Conservation (phyloP, 2,888 invertebrate species). For the Dermolepida albohirtum region DNA sequence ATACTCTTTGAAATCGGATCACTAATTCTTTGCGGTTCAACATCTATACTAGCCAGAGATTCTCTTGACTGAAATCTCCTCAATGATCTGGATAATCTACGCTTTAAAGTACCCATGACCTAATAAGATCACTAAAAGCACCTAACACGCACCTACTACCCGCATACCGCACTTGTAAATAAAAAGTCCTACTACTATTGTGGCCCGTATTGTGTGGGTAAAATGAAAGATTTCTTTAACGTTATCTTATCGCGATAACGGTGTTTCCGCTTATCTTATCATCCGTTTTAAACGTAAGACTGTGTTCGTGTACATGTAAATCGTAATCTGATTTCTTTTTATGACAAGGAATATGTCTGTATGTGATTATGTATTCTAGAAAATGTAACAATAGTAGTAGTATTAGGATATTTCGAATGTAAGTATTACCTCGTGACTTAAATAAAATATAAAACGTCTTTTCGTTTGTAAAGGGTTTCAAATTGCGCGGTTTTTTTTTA, state of each 20-base stretch:
- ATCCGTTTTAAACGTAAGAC: not conserved
- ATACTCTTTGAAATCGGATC: constrained; percentile 22
- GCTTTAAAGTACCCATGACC: constrained; percentile 32
- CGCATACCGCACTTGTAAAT: constrained; percentile 3
- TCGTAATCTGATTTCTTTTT: too few relatives aligned
- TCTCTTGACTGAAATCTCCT: constrained; percentile 31
- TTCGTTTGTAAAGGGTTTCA: too few relatives aligned
- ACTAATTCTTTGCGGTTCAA: constrained; percentile 3
- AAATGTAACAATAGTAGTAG: too few relatives aligned
- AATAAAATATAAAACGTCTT: too few relatives aligned
- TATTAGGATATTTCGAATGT: too few relatives aligned
- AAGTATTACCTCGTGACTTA: too few relatives aligned
- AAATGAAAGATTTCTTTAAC: constrained; percentile 11
- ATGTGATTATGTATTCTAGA: too few relatives aligned
- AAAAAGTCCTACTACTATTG: not conserved
- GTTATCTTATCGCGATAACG: constrained; percentile 27
- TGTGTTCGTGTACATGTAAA: not conserved
- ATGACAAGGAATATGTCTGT: too few relatives aligned
- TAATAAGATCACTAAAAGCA: constrained; percentile 6
- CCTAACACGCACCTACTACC: constrained; percentile 9
- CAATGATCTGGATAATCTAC: constrained; percentile 37
- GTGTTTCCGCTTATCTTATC: constrained; percentile 30
- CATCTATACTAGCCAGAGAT: constrained; percentile 19
- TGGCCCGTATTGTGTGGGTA: not conserved
- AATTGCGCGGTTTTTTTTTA: too few relatives aligned